These are phyloP conservation scores for Theonella swinhoei DNA, from an alignment of 37 sponge, comb jelly and placozoan species.

Conservation along the genomic window DNA sequence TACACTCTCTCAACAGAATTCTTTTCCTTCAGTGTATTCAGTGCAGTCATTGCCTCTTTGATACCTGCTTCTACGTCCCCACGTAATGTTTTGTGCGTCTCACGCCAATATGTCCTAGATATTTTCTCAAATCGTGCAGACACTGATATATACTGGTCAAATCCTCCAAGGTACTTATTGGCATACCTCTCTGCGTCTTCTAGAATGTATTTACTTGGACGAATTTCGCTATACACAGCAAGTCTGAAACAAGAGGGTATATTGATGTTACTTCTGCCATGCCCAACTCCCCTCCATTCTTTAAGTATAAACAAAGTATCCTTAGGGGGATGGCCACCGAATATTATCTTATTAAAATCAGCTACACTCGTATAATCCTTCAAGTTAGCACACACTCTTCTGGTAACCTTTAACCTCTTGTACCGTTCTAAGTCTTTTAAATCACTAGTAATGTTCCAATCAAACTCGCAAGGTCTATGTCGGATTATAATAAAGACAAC, in stretches of 20 bases:
- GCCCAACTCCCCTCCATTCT: not conserved
- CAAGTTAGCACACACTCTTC: not conserved
- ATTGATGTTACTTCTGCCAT: not conserved
- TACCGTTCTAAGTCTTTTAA: not conserved
- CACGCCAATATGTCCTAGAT: not conserved
- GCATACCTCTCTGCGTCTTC: not conserved
- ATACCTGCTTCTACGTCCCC: not conserved
- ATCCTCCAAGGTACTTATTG: conserved; percentile 3
- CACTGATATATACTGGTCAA: not conserved
- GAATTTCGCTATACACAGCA: not conserved
- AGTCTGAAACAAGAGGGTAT: not conserved
- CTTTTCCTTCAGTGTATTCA: not conserved
- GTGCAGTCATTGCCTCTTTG: not conserved
- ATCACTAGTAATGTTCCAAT: not conserved
- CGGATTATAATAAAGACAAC: not conserved
- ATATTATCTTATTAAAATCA: not conserved
- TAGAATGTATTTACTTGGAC: not conserved
- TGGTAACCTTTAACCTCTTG: not conserved
- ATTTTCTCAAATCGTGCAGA: not conserved
- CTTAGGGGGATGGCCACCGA: not conserved
- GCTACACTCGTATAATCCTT: not conserved
- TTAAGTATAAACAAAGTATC: not conserved
- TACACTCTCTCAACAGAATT: not conserved
- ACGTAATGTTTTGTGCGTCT: not conserved
- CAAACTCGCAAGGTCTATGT: too few relatives aligned